These are phyloP conservation scores for Sander vitreus DNA, from an alignment of 2,113 vertebrate species.

Conservation along the genomic window DNA sequence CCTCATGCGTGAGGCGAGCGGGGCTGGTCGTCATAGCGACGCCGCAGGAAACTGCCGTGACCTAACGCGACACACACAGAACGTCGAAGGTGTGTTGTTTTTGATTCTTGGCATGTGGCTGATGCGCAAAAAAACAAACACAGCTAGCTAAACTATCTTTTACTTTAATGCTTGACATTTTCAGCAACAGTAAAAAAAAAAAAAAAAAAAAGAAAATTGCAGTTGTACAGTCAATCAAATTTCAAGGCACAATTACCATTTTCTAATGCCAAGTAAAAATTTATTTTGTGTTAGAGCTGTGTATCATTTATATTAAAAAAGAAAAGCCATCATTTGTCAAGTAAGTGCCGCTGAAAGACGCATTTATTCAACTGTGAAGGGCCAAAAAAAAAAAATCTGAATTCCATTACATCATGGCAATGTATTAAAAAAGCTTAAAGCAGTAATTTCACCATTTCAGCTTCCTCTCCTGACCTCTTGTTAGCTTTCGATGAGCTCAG, in stretches of 20 bases:
- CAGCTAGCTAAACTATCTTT: too few relatives aligned
- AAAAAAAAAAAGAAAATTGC: neutral
- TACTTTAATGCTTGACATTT: too few relatives aligned
- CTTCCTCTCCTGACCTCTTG: conserved; percentile 67
- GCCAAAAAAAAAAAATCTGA: conserved; percentile 36
- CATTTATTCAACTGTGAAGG: conserved; percentile 57
- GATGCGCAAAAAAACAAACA: too few relatives aligned
- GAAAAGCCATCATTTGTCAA: conserved; percentile 25
- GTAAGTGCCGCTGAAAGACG: conserved; percentile 32
- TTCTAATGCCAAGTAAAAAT: neutral
- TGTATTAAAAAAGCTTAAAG: conserved; percentile 52
- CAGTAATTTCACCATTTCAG: conserved; percentile 64
- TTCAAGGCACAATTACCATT: conserved; percentile 42
- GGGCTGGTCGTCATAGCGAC: too few relatives aligned
- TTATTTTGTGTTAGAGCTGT: conserved; percentile 14
- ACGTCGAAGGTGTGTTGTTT: too few relatives aligned
- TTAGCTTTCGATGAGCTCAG: conserved; percentile 71
- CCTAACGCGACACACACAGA: too few relatives aligned
- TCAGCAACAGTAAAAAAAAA: neutral
- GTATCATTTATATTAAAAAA: conserved; percentile 18
- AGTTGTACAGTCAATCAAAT: conserved; percentile 33
- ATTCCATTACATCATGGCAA: conserved; percentile 74
- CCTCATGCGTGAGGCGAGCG: too few relatives aligned
- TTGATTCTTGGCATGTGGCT: too few relatives aligned
- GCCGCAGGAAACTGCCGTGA: too few relatives aligned